A percentile compares a stretch with the other conserved stretches of the same genome.
Evolutionary conservation across 2,797 vertebrate species (phyloP).

Genomic region (Pelobates cultripes): DNA sequence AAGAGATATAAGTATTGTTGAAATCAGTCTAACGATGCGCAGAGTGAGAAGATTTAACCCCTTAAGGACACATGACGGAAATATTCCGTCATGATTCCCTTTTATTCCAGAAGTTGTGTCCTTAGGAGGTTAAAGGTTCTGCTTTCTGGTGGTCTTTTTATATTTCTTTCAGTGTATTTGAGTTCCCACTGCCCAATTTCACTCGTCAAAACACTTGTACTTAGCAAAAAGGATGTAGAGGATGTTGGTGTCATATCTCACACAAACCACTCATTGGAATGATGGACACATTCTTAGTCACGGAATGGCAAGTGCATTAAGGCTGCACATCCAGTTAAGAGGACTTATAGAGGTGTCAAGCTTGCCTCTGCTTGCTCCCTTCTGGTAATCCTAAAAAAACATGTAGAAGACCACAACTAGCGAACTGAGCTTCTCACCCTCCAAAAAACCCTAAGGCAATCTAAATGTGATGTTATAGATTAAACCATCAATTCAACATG

Average conservation of each 20-base stretch:
- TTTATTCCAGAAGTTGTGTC: too few species aligned
- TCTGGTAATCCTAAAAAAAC: neutral
- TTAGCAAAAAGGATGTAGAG: neutral
- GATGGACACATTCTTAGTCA: conserved; percentile 16
- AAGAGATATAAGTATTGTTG: too few species aligned
- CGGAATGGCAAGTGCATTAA: conserved; percentile 10
- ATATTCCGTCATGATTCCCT: too few species aligned
- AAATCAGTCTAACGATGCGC: too few species aligned
- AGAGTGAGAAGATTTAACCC: too few species aligned
- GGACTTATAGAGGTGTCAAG: conserved; percentile 33
- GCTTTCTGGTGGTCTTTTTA: neutral
- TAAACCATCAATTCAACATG: neutral
- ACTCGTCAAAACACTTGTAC: conserved; percentile 21
- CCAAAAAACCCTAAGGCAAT: conserved; percentile 19
- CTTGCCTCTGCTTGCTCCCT: conserved; percentile 34
- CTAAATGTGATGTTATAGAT: neutral
- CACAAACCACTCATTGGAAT: conserved; percentile 4
- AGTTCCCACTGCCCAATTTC: neutral
- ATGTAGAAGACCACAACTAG: conserved; percentile 25
- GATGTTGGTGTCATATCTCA: conserved; percentile 5
- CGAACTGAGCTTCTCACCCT: conserved; percentile 21
- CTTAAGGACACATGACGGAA: too few species aligned
- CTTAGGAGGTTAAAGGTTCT: too few species aligned
- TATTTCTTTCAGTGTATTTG: conserved; percentile 13
- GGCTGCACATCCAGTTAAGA: conserved; percentile 6